Conservation (phyloP, 1,140 invertebrate species). For the Cydia splendana region DNA sequence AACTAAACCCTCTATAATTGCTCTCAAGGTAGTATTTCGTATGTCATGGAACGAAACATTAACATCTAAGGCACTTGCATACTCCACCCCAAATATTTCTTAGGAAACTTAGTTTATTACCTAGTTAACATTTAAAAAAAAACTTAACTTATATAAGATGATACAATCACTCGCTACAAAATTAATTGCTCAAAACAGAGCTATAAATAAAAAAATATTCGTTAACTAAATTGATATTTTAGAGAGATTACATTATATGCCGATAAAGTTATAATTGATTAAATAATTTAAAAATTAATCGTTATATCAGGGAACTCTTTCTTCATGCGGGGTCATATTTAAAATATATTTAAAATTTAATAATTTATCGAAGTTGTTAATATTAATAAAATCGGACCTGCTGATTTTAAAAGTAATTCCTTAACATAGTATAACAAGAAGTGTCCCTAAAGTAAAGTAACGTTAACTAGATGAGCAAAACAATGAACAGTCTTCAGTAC, state of each 20-base stretch:
- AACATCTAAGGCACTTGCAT: background rate
- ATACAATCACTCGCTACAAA: slow-evolving; percentile 9
- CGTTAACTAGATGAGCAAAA: slow-evolving; percentile 24
- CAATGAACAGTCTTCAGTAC: slow-evolving; percentile 14
- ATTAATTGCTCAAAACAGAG: background rate
- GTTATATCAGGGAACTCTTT: background rate
- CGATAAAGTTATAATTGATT: background rate
- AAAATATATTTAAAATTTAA: too few relatives aligned
- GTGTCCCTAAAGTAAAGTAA: background rate
- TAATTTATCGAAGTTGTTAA: background rate
- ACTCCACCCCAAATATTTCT: background rate
- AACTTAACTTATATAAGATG: background rate
- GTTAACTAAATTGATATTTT: background rate
- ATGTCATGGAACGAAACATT: background rate
- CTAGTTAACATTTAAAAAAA: background rate
- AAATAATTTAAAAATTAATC: background rate
- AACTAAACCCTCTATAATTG: background rate
- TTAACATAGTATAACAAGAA: slow-evolving; percentile 3
- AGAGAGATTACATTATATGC: background rate
- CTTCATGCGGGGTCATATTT: too few relatives aligned
- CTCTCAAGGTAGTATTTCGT: background rate
- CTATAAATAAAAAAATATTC: background rate
- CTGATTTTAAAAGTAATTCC: background rate
- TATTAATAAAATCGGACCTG: background rate
- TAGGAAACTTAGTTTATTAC: background rate